Base-by-base conservation (phyloP, 1,140 invertebrate genomes). In the Metopolophium dirhodum region DNA sequence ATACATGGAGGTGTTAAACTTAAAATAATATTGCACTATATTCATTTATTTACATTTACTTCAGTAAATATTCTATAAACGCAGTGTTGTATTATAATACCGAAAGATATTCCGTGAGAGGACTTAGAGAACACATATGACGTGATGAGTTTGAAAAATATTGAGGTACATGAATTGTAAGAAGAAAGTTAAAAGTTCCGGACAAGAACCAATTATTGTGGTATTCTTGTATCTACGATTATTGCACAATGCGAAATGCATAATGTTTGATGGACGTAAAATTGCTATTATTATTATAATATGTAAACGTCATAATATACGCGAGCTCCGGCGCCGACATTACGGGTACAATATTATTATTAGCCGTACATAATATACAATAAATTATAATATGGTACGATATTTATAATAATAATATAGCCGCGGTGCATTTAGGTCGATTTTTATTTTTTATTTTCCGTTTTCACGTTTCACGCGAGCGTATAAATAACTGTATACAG, bases 381-480 rank as follows among this genome's bases (percentile, higher is more conserved):
- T 77, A 77, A 77, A 77, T 77, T 77, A 77, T 61, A 6, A 57
- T 30, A n/a, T n/a, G 61, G n/a, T n/a, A 77, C n/a, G 61, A 30
- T n/a, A n/a, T 35, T 77, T 35, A 82, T 83, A 83, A 68, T 83
- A 37, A 82, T 35, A 35, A 37, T 37, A 37, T 2, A 83, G 77
- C 7, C 77, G 77, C 35, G 7, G 35, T 37, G 85, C 45, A 86
- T 86, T 86, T n/a, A n/a, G 45, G 30, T 88, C 45, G 45, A 7
- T 49, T 49, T 57, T 51, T 45, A 86, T 11, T n/a, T 68, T 68
- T 77, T 77, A n/a, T 89, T 54, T 89, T 41, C 47, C 51, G n/a
- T 89, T 89, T 89, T 89, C 49, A 49, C n/a, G 87, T 88, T 88
- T 88, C 87, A 89, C 87, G 87, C 49, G 87, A 89, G 87, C 87